Percentiles rank a stretch among this genome's conserved stretches.
These are phyloP conservation scores for Odontothrips loti DNA, from an alignment of 2,888 invertebrate species.

Conservation along the genomic window DNA sequence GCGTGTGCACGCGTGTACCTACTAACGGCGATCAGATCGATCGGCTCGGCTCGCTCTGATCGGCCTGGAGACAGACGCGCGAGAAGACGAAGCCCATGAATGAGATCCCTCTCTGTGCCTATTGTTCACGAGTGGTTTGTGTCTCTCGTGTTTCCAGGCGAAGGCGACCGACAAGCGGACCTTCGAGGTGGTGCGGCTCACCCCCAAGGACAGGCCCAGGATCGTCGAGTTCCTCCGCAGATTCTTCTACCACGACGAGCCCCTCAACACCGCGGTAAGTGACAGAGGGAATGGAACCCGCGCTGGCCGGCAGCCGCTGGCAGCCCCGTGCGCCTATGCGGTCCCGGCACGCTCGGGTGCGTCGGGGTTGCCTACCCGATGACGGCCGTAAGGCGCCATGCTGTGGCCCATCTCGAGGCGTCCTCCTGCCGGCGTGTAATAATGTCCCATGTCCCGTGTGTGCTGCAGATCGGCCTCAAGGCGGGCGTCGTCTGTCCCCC, in stretches of 20 bases:
- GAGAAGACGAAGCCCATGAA: too few species aligned
- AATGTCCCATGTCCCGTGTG: too few species aligned
- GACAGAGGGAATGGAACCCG: not conserved
- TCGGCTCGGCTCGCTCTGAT: too few species aligned
- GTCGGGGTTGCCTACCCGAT: not conserved
- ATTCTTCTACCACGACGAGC: constrained; percentile 70
- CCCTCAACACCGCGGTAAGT: constrained; percentile 59
- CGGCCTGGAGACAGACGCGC: too few species aligned
- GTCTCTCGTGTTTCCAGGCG: not conserved
- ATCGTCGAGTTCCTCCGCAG: constrained; percentile 57
- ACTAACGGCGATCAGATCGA: too few species aligned
- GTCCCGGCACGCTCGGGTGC: not conserved
- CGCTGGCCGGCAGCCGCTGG: not conserved
- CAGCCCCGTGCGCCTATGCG: not conserved
- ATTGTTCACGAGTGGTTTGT: too few species aligned
- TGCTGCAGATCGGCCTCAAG: not conserved
- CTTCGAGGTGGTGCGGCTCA: constrained; percentile 49
- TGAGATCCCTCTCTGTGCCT: too few species aligned
- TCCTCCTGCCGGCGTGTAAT: too few species aligned
- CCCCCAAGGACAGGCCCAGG: constrained; percentile 51
- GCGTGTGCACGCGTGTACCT: too few species aligned
- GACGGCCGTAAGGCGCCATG: not conserved
- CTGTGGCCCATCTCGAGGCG: not conserved
- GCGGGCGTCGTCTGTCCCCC: constrained; percentile 52
- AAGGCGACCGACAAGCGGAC: constrained; percentile 31